These are phyloP conservation scores for Planiliza haematocheilus DNA, from an alignment of 2,113 vertebrate species.

Conservation along the genomic window DNA sequence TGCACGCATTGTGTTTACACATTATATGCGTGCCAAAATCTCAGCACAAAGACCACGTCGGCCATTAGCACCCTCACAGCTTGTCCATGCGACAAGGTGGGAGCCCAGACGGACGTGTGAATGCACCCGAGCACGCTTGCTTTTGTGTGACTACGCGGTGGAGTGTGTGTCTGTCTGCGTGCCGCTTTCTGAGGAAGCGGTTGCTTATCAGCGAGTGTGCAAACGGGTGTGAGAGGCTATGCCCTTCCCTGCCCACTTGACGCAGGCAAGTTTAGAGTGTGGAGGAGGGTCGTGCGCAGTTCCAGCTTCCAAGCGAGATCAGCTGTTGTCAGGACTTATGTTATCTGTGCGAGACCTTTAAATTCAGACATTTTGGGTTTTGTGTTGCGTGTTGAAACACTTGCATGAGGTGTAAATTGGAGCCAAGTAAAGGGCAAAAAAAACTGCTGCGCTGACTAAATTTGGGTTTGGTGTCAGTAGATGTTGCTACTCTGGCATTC, in stretches of 20 bases:
- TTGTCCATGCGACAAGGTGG: constrained; percentile 37
- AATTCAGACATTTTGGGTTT: constrained; percentile 8
- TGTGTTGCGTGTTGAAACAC: constrained; percentile 3
- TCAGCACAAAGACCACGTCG: not conserved
- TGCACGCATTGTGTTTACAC: not conserved
- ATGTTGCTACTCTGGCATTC: not conserved
- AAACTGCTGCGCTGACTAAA: not conserved
- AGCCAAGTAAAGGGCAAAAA: not conserved
- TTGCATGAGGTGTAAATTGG: constrained; percentile 26
- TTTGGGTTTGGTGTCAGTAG: constrained; percentile 4
- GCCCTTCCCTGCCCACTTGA: constrained; percentile 37
- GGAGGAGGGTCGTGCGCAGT: not conserved
- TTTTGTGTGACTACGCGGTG: constrained; percentile 9
- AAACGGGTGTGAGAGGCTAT: constrained; percentile 48
- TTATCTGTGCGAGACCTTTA: constrained; percentile 20
- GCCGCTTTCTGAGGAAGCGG: constrained; percentile 58
- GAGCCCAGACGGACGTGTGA: constrained; percentile 27
- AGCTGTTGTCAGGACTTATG: constrained; percentile 18
- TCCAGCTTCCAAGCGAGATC: not conserved
- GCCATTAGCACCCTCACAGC: constrained; percentile 48
- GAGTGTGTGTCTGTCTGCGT: constrained; percentile 1
- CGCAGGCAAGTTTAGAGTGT: constrained; percentile 28
- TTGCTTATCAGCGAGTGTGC: constrained; percentile 60
- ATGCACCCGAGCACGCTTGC: constrained; percentile 3
- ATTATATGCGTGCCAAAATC: not conserved